Base-by-base conservation (phyloP, 23 tunicate species). In the Trididemnum nubilum region DNA sequence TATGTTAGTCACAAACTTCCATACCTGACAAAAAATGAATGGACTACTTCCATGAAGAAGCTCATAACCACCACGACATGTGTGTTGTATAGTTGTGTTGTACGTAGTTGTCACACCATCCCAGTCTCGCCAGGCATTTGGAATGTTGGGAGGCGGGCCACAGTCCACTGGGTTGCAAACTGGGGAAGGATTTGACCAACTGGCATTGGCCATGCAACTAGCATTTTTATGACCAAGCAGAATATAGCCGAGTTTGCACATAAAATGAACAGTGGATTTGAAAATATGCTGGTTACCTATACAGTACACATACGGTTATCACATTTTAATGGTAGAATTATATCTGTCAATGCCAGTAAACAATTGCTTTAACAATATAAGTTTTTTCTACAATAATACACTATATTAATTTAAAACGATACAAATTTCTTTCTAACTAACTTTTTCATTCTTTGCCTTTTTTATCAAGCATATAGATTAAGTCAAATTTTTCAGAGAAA, bases 101-200 rank as follows among this genome's bases (percentile, higher is more conserved):
- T 35, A 93, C 21, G 81, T 84, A 0, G 98, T 82, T 0, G 80
- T 15, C 2, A 23, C 0, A 0, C 73, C 87, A 34, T 79, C 54
- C 71, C 77, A 76, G 1, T 35, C 24, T 0, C 51, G 38, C 27
- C 57, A n/a, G 1, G 86, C 83, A 57, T 93, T 80, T 15, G 35
- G 23, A 5, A 93, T 87, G 12, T 36, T 0, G 2, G 85, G 85
- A 2, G 93, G 98, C 2, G 27, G 22, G 9, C 98, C 92, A 66
- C 98, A 93, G 74, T 93, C 93, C 34, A 84, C 87, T 0, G 93
- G 93, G 0, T 72, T 7, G 75, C 98, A 93, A 1, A 36, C 65
- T 21, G 98, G 93, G 0, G 61, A 23, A 0, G 75, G 49, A 30
- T 44, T 28, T 26, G 93, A 87, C 98, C 98, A 93, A 0, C 1